phyloP scores from a whole-genome alignment of 2,113 vertebrate genomes.

The Corydoras sp. region DNA sequence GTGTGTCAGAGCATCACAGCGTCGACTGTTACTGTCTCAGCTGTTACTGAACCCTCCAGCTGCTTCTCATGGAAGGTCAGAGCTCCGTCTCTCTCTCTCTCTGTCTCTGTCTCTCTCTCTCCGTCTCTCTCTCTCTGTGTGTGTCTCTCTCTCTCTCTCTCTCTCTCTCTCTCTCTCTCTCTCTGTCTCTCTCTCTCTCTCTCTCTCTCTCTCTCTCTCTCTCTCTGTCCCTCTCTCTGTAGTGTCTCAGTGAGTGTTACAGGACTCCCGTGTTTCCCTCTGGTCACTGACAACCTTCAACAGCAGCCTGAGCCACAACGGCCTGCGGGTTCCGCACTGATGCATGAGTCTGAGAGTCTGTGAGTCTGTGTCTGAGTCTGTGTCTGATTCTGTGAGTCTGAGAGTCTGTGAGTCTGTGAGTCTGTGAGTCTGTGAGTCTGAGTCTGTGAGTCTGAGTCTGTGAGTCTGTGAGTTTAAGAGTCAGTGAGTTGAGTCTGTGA shows the following conservation, averaged over 20 bases:
- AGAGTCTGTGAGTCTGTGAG: background rate
- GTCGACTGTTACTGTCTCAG: conserved; percentile 33
- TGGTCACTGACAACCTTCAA: conserved; percentile 48
- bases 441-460: too few relatives aligned
- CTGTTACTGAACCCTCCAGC: conserved; percentile 50
- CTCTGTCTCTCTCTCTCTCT: background rate
- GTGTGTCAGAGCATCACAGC: conserved; percentile 51
- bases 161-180: background rate
- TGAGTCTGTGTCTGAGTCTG: too few relatives aligned
- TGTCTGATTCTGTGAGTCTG: too few relatives aligned
- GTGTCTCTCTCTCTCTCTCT: background rate
- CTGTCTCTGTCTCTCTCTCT: conserved; percentile 28
- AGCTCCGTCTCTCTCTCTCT: background rate
- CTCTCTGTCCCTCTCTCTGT: background rate
- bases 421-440: too few relatives aligned
- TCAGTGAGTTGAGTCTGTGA: too few relatives aligned
- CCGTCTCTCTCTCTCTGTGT: background rate
- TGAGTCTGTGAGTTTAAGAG: too few relatives aligned
- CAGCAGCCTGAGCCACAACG: conserved; percentile 20
- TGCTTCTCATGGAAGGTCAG: conserved; percentile 53
- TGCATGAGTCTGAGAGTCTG: conserved; percentile 32
- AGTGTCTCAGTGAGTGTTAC: conserved; percentile 1
- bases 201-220: background rate
- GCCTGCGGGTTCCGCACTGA: conserved; percentile 25
- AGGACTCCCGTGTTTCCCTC: conserved; percentile 38